Evolutionary conservation across 2,113 vertebrate genomes (phyloP), one percentile per base, ranked within the genome.

Genomic region (Cyprinus carpio): DNA sequence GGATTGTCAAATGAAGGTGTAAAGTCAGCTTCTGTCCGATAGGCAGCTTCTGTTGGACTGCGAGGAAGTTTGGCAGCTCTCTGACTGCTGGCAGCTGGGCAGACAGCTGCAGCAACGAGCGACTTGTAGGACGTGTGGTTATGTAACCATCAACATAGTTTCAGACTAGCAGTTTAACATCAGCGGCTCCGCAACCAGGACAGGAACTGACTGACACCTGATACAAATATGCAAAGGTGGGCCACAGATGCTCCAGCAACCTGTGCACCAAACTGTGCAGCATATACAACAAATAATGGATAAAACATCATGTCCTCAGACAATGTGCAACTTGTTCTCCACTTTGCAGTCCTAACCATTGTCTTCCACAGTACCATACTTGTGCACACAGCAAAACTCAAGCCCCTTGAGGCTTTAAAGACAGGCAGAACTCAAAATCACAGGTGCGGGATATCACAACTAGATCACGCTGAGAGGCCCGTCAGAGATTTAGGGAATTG

Each of bases 71-170:
- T 89, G 86, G 84, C 86, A 89, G 82, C 64, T 51, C 49, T 82
- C 84, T 56, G 85, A 69, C 82, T 89, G 74, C 84, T 89, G 85
- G 84, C 86, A 87, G 84, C 74, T 78, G 79, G 75, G 81, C 84
- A 85, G 83, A 89, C 88, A 89, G 88, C 81, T 89, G 88, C 81
- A 87, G 85, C 67, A 43, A 81, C 40, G 60, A 86, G 71, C 11
- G 54, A 84, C 81, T 87, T 54, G 62, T 75, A 72, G 86, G 80
- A 85, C 62, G 67, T 74, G 62, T 20, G 10, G 69, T 89, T 89
- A 89, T 84, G 78, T 84, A 87, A 89, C 81, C 62, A 72, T 74
- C 74, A 82, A 86, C 84, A 84, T 51, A 29, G 67, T 49, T 78
- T 87, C 65, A 83, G 40, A 67, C 72, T 58, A 1, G 75, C 56